phyloP scores from a whole-genome alignment of 2,113 vertebrate genomes.

The Phaethornis superciliosus region DNA sequence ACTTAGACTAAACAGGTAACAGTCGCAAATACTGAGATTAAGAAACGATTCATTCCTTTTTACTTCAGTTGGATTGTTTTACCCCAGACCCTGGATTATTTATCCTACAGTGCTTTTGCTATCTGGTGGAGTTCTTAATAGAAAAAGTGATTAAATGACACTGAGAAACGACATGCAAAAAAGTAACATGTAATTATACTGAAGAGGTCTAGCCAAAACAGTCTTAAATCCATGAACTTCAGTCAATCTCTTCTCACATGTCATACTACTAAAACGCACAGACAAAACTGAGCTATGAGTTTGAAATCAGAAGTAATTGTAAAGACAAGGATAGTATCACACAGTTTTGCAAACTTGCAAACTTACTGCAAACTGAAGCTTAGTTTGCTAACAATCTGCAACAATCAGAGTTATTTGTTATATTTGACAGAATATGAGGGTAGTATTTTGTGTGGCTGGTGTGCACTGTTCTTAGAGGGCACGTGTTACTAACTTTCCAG shows the following conservation, averaged over 20 bases:
- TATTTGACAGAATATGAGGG: background rate
- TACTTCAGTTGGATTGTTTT: background rate
- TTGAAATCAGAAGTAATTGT: background rate
- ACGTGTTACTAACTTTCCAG: background rate
- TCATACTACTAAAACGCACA: background rate
- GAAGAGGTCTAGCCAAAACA: background rate
- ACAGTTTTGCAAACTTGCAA: background rate
- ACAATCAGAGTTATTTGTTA: background rate
- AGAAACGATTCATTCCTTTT: background rate
- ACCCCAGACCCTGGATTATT: background rate
- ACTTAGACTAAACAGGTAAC: background rate
- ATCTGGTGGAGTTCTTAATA: background rate
- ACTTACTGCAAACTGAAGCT: background rate
- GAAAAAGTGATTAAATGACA: background rate
- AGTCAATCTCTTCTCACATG: background rate
- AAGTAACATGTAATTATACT: background rate
- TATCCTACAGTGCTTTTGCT: background rate
- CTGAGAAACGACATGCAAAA: background rate
- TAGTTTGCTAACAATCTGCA: background rate
- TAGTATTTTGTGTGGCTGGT: background rate
- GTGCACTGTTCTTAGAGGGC: background rate
- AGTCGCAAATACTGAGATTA: background rate
- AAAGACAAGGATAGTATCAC: background rate
- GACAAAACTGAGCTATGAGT: background rate
- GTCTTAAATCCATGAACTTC: background rate